Evolutionary conservation across 2,113 vertebrate species (phyloP), one percentile per base, ranked within the genome.

Genomic region (Oreocharis arfaki): DNA sequence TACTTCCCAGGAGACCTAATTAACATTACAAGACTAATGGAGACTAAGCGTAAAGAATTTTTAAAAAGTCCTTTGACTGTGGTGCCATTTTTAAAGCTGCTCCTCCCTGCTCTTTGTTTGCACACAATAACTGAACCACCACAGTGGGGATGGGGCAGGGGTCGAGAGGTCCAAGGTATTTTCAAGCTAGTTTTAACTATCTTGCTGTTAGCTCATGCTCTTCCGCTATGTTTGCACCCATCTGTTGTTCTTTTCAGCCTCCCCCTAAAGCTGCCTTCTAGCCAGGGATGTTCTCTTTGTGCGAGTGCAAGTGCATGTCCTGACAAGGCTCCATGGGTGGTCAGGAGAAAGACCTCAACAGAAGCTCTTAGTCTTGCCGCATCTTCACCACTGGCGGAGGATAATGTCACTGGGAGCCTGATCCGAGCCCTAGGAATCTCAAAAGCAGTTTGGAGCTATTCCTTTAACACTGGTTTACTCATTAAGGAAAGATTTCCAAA

Each of bases 1-100:
- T 75, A 28, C 90, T 90, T 96, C 93, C 93, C 88, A 75, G 37
- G 93, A 94, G 93, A 92, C 69, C 56, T 96, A 93, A 96, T 97
- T 97, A 96, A 92, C 88, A 93, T 93, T 93, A 75, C 33, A 90
- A 96, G 84, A 85, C 79, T 89, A 93, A 95, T 90, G 82, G 75
- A 84, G 52, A 52, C 63, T 55, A 81, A 94, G 55, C 1, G 0
- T 81, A 88, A 86, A 93, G 90, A 96, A 86, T 88, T 94, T 94
- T 83, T 61, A 0, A 21, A 32, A 97, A 85, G 71, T 91, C 87
- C 57, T 90, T 70, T 78, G 59, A 47, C 75, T 88, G 47, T 64
- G 71, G 64, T 78, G 60, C 52, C 59, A 75, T 74, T 90, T 95
- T 92, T 64, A 55, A 90, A 88, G 39, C 52, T 57, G 42, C 32